A percentile compares a stretch with the other conserved stretches of the same genome.
Evolutionary conservation across 1,140 invertebrate genomes (phyloP).

Genomic region (Caenorhabditis tropicalis): DNA sequence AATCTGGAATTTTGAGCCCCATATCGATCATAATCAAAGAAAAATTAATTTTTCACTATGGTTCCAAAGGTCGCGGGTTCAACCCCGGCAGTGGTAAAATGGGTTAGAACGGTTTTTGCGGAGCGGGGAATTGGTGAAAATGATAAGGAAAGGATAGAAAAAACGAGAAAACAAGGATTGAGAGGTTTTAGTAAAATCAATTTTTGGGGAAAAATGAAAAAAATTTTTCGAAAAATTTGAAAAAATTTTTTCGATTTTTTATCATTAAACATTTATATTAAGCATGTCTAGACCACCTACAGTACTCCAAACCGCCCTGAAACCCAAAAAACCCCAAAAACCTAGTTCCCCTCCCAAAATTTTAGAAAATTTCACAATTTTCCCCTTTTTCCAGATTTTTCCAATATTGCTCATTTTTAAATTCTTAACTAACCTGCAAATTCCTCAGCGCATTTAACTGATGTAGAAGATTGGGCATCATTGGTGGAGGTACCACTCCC

Average conservation of each 20-base stretch:
- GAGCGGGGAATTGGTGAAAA: neutral
- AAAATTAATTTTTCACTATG: neutral
- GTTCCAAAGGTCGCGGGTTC: neutral
- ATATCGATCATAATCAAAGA: neutral
- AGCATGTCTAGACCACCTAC: too few relatives aligned
- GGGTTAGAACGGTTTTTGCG: neutral
- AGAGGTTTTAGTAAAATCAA: too few relatives aligned
- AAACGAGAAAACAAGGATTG: neutral
- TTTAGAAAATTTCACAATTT: too few relatives aligned
- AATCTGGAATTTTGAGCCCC: neutral
- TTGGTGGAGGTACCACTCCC: neutral
- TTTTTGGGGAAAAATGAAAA: too few relatives aligned
- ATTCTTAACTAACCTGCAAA: constrained; percentile 5
- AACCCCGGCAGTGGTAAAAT: neutral
- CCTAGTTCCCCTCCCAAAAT: too few relatives aligned
- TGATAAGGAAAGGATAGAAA: neutral
- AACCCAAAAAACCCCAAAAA: too few relatives aligned
- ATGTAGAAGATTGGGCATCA: constrained; percentile 16
- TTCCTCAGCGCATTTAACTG: constrained; percentile 15
- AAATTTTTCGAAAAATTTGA: too few relatives aligned
- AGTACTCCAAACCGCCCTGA: too few relatives aligned
- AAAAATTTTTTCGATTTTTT: too few relatives aligned
- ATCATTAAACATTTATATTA: too few relatives aligned
- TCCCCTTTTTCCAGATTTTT: neutral
- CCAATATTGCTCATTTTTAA: neutral